A percentile compares a stretch with the other conserved stretches of the same genome.
Evolutionary conservation across 2,888 invertebrate species (phyloP).

Genomic region (Cheilosia variabilis): DNA sequence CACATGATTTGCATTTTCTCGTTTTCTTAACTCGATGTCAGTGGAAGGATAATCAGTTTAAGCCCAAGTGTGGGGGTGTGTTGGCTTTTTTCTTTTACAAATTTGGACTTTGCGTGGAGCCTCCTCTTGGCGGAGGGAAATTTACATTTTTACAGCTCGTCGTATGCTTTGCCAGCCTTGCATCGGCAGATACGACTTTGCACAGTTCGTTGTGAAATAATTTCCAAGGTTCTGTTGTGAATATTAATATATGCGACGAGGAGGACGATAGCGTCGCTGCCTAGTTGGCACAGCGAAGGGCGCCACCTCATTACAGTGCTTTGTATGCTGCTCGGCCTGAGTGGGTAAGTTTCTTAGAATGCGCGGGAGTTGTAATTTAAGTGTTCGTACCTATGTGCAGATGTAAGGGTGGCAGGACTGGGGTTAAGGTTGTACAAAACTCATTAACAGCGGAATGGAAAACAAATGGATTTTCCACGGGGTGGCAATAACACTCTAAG

Average conservation of each 20-base stretch:
- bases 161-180: conserved; percentile 52
- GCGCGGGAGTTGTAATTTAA: conserved; percentile 65
- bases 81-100: conserved; percentile 40
- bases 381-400: conserved; percentile 45
- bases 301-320: conserved; percentile 27
- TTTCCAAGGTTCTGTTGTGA: conserved; percentile 72
- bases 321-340: conserved; percentile 55
- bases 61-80: conserved; percentile 33
- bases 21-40: conserved; percentile 70
- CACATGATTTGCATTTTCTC: conserved; percentile 75
- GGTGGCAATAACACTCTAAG: conserved; percentile 69
- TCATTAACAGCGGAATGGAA: conserved; percentile 75
- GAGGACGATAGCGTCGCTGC: conserved; percentile 3
- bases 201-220: conserved; percentile 73
- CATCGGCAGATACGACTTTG: conserved; percentile 60
- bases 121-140: conserved; percentile 58
- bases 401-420: conserved; percentile 4
- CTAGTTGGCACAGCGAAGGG: conserved; percentile 26
- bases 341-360: conserved; percentile 60
- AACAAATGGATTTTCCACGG: conserved; percentile 76
- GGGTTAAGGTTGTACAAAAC: conserved; percentile 57
- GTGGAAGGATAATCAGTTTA: conserved; percentile 69
- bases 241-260: conserved; percentile 65
- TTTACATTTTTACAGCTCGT: conserved; percentile 65
- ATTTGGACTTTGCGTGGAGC: conserved; percentile 66